Evolutionary conservation across 1,140 invertebrate genomes (phyloP).

Genomic region (Gonatopus flavifemur): DNA sequence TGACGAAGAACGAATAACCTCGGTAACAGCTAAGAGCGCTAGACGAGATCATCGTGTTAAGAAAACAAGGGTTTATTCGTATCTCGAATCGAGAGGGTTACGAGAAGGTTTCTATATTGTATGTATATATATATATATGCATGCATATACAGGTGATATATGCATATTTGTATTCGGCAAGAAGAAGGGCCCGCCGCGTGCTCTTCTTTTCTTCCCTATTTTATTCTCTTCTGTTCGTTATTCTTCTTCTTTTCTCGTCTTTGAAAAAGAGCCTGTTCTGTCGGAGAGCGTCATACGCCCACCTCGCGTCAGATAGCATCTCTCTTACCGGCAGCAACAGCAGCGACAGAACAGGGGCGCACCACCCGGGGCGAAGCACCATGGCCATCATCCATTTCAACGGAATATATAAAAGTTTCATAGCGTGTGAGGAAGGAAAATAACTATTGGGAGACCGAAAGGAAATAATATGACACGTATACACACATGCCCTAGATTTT

Average conservation of each 20-base stretch:
- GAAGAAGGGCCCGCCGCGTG: conserved; percentile 1
- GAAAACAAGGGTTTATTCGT: too few relatives aligned
- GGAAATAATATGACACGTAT: too few relatives aligned
- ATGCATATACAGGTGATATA: conserved; percentile 23
- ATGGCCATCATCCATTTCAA: conserved; percentile 21
- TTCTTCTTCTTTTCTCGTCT: background rate
- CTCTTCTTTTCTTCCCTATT: background rate
- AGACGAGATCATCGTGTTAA: too few relatives aligned
- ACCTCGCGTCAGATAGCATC: conserved; percentile 31
- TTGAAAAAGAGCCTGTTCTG: conserved; percentile 6
- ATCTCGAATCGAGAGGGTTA: too few relatives aligned
- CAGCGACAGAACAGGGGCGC: conserved; percentile 18
- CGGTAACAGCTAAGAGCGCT: too few relatives aligned
- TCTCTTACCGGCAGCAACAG: conserved; percentile 14
- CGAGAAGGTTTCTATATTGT: too few relatives aligned
- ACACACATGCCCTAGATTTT: too few relatives aligned
- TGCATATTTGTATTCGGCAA: conserved; percentile 17
- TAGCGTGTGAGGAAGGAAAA: conserved; percentile 12
- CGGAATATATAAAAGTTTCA: conserved; percentile 25
- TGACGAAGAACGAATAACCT: too few relatives aligned
- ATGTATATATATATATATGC: too few relatives aligned
- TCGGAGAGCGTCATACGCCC: conserved; percentile 22
- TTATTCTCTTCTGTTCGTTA: background rate
- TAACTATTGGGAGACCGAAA: too few relatives aligned
- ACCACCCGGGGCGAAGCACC: conserved; percentile 23